Percentiles rank a stretch among this genome's conserved stretches.
phyloP scores from a whole-genome alignment of 1,140 invertebrate species.

The Saccostrea glomerata region DNA sequence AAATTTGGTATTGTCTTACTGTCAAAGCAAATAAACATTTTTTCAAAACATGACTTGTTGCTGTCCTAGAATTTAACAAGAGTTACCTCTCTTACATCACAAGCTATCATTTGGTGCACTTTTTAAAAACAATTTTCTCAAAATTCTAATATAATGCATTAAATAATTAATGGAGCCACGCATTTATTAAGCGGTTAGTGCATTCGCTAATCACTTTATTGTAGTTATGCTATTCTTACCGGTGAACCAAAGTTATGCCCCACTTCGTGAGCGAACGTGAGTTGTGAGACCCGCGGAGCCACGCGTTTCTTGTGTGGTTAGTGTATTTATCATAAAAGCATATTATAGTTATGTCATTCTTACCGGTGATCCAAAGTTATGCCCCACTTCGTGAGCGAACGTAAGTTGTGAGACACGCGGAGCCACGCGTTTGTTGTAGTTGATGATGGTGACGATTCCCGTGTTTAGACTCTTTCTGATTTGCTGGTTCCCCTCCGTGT shows the following conservation, averaged over 20 bases:
- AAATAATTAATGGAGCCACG: too few relatives aligned
- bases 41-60: too few relatives aligned
- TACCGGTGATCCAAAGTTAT: slow-evolving; percentile 96
- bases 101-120: too few relatives aligned
- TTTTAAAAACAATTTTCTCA: too few relatives aligned
- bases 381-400: slow-evolving; percentile 98
- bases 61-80: too few relatives aligned
- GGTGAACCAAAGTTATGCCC: slow-evolving; percentile 98
- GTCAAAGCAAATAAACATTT: too few relatives aligned
- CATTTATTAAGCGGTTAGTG: too few relatives aligned
- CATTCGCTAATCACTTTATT: not conserved
- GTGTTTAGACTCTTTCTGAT: slow-evolving; percentile 91
- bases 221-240: not conserved
- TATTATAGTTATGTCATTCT: too few relatives aligned
- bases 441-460: slow-evolving; percentile 99
- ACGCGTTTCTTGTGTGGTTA: slow-evolving; percentile 98
- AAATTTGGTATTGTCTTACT: too few relatives aligned
- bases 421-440: slow-evolving; percentile 96
- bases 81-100: too few relatives aligned
- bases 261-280: slow-evolving; percentile 99
- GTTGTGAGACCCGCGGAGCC: slow-evolving; percentile 89
- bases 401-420: slow-evolving; percentile 98
- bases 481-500: slow-evolving; percentile 61
- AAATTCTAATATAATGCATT: too few relatives aligned
- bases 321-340: too few relatives aligned